phyloP scores from a whole-genome alignment of 2,113 vertebrate species.

The Chaetura pelagica region DNA sequence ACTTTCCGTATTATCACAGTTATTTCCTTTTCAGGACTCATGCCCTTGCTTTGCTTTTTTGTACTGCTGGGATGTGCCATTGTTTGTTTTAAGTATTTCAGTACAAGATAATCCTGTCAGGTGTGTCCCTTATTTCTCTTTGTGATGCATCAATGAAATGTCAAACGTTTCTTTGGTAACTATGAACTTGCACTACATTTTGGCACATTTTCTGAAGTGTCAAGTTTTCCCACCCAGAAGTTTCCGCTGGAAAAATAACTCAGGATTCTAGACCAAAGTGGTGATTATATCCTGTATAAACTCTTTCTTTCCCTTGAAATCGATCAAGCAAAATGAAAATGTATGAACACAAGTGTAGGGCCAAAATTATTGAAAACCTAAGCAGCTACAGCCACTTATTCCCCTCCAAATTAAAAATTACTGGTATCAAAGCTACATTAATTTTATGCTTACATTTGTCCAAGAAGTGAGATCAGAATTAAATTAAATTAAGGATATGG shows the following conservation, averaged over 20 bases:
- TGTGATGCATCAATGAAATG: conserved; percentile 6
- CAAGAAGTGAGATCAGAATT: not conserved
- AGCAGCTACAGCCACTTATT: not conserved
- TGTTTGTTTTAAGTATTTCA: conserved; percentile 33
- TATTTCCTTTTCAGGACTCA: not conserved
- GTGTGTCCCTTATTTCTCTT: conserved; percentile 24
- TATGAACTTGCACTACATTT: conserved; percentile 20
- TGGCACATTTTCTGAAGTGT: not conserved
- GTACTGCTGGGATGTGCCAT: not conserved
- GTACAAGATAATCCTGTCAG: conserved; percentile 2
- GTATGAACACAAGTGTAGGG: not conserved
- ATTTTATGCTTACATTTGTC: not conserved
- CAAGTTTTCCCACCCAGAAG: conserved; percentile 36
- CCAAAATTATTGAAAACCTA: not conserved
- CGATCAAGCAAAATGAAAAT: not conserved
- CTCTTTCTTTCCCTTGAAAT: not conserved
- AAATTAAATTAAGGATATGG: not conserved
- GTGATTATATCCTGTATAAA: not conserved
- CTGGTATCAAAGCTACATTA: not conserved
- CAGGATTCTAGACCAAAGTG: not conserved
- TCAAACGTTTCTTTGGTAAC: conserved; percentile 31
- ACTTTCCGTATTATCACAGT: not conserved
- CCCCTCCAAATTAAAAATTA: not conserved
- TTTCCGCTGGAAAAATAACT: conserved; percentile 18
- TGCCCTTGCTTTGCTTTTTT: not conserved